Conservation (phyloP, 2,797 vertebrate genomes). For the Rhynchotus rufescens region DNA sequence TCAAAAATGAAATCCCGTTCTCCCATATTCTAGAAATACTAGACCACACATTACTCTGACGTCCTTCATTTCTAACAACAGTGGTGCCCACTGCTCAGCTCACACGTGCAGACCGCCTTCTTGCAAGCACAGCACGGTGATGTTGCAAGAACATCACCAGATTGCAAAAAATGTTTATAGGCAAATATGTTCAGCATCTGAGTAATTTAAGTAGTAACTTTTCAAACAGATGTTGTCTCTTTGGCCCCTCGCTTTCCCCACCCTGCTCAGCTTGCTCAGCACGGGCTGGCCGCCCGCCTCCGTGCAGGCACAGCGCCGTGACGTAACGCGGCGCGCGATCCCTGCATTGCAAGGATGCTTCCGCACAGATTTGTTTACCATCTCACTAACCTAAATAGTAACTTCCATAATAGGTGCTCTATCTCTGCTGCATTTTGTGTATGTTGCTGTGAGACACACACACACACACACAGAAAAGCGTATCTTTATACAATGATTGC, state of each 20-base stretch:
- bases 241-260: neutral
- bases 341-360: slow-evolving; percentile 28
- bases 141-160: neutral
- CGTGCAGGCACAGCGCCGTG: neutral
- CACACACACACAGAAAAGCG: neutral
- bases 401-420: slow-evolving; percentile 66
- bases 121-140: neutral
- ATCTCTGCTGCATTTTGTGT: slow-evolving; percentile 11
- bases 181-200: neutral
- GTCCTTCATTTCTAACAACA: neutral
- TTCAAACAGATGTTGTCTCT: neutral
- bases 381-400: slow-evolving; percentile 56
- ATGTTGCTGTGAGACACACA: slow-evolving; percentile 66
- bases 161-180: slow-evolving; percentile 26
- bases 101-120: neutral
- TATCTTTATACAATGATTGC: slow-evolving; percentile 67
- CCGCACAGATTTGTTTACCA: slow-evolving; percentile 50
- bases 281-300: neutral
- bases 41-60: neutral
- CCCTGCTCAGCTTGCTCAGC: neutral
- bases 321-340: neutral
- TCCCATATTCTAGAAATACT: neutral
- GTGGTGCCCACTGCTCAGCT: neutral
- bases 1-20: neutral
- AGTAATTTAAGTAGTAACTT: slow-evolving; percentile 40